Conservation (phyloP, 2,113 vertebrate species). For the Hippocampus abdominalis region DNA sequence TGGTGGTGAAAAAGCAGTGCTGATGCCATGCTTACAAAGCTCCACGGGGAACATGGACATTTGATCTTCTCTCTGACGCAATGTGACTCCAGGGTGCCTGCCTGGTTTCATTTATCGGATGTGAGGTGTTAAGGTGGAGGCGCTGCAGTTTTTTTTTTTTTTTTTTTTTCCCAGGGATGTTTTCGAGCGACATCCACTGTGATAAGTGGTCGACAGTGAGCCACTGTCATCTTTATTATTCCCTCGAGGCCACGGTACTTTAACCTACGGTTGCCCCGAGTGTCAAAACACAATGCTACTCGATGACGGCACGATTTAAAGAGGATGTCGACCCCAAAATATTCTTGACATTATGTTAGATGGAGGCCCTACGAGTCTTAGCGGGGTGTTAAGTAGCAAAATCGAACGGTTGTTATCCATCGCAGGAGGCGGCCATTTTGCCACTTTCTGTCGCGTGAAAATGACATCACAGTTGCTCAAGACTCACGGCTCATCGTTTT, state of each 20-base stretch:
- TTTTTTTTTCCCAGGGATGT: background rate
- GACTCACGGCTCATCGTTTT: too few species aligned
- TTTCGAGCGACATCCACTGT: slow-evolving; percentile 22
- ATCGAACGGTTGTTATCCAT: too few species aligned
- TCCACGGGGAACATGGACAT: slow-evolving; percentile 65
- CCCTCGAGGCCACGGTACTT: background rate
- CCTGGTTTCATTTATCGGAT: slow-evolving; percentile 58
- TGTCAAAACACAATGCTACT: background rate
- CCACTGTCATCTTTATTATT: background rate
- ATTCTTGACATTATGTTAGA: too few species aligned
- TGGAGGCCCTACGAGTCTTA: too few species aligned
- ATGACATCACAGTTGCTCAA: too few species aligned
- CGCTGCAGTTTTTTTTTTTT: slow-evolving; percentile 14
- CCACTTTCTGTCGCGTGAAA: too few species aligned
- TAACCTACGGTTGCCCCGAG: background rate
- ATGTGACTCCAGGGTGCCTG: slow-evolving; percentile 55
- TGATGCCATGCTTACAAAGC: slow-evolving; percentile 69
- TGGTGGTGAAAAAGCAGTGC: slow-evolving; percentile 66
- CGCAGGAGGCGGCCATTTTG: too few species aligned
- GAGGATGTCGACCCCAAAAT: too few species aligned
- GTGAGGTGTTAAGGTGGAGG: slow-evolving; percentile 34
- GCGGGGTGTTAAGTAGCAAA: too few species aligned
- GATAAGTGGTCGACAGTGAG: slow-evolving; percentile 6
- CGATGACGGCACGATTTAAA: background rate
- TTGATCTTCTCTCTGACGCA: slow-evolving; percentile 66